Conservation (phyloP, 2,797 vertebrate genomes). For the Rhincodon typus region DNA sequence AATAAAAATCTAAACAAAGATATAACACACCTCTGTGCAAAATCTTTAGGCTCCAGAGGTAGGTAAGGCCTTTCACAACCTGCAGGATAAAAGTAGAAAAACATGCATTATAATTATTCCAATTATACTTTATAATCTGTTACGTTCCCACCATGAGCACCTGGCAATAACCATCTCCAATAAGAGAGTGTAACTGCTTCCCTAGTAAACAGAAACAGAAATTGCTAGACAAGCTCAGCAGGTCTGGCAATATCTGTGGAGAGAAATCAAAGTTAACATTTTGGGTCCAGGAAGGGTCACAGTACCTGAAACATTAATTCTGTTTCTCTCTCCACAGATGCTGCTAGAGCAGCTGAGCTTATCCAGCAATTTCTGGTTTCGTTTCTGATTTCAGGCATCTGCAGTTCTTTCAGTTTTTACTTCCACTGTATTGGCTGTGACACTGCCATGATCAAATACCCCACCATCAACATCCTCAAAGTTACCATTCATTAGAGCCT, state of each 20-base stretch:
- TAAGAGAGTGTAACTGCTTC: background rate
- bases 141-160: background rate
- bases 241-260: too few species aligned
- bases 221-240: too few species aligned
- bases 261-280: too few species aligned
- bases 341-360: too few species aligned
- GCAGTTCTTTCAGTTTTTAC: too few species aligned
- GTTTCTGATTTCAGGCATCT: too few species aligned
- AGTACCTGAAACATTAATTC: too few species aligned
- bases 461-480: background rate
- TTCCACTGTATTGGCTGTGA: background rate
- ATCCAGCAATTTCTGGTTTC: too few species aligned
- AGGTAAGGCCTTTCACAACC: conserved; percentile 96
- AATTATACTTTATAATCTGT: background rate
- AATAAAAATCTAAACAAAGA: conserved; percentile 21
- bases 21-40: conserved; percentile 86
- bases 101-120: background rate
- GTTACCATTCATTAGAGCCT: too few species aligned
- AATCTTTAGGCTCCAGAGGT: conserved; percentile 98
- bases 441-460: background rate
- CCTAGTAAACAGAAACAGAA: too few species aligned
- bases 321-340: too few species aligned
- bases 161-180: background rate
- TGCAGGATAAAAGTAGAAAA: conserved; percentile 48
- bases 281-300: too few species aligned